Conservation (phyloP, 2,888 invertebrate species). For the Pyrrhosoma nymphula region DNA sequence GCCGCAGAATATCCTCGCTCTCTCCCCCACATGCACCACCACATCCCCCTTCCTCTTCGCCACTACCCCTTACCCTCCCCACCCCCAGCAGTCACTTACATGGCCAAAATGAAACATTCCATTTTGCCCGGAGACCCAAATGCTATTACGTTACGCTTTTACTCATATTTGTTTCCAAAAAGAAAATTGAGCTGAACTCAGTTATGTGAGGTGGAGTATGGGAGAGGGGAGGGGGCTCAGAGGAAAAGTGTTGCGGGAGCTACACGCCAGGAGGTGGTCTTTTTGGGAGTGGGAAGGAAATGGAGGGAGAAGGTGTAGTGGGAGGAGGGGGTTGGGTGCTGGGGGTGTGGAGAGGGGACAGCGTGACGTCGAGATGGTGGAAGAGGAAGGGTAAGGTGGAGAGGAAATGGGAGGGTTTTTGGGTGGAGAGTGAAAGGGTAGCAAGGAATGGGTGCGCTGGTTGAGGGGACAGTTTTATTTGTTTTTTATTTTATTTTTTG, state of each 20-base stretch:
- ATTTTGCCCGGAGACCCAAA: conserved; percentile 64
- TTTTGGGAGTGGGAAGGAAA: not conserved
- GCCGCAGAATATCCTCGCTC: not conserved
- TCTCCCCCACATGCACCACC: not conserved
- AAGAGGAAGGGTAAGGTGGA: not conserved
- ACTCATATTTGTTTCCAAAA: conserved; percentile 58
- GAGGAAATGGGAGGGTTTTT: not conserved
- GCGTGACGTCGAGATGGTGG: not conserved
- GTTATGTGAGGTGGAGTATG: not conserved
- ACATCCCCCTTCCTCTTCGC: not conserved
- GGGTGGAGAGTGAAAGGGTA: not conserved
- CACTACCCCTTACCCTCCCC: not conserved
- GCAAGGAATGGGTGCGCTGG: not conserved
- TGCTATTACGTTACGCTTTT: conserved; percentile 61
- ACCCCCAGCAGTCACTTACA: conserved; percentile 40
- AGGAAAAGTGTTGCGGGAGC: not conserved
- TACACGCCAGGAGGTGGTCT: not conserved
- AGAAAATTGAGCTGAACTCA: conserved; percentile 57
- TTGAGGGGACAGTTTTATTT: not conserved
- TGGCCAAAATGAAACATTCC: conserved; percentile 61
- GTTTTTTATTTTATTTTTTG: not conserved
- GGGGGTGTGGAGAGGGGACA: not conserved
- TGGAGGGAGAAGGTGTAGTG: not conserved
- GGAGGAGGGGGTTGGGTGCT: not conserved
- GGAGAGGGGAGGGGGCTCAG: not conserved